Base-by-base conservation (phyloP, 2,888 invertebrate genomes). In the Romanomermis culicivorax region DNA sequence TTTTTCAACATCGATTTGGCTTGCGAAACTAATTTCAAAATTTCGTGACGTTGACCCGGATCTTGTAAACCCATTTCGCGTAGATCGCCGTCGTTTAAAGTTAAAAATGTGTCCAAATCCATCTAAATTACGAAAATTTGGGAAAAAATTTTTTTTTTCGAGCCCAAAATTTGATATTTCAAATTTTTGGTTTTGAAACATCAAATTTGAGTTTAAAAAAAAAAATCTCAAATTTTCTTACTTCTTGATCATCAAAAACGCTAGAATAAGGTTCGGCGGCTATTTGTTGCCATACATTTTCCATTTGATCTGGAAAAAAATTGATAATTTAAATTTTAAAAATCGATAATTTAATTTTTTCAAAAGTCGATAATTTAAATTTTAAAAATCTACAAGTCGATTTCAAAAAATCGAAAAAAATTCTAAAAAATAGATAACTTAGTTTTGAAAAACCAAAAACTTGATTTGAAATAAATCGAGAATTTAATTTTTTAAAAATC, bases 21-120 rank as follows among this genome's bases (percentile, higher is more conserved):
- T 36, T 36, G 36, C 17, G 11, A 17, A 36, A 36, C 17, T 17
- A 36, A 36, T 36, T 36, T 36, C 36, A 55, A 30, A 27, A 55
- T 54, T 7, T 54, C 52, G 42, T 53, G 20, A 2, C 55, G 42
- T 25, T 52, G 30, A 2, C 24, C 52, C 20, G 52, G 55, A 11
- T 55, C 55, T 1, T 20, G 36, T 59, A 91, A 80, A 47, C 89
- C 89, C 64, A 91, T 79, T 70, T 85, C 83, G 60, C 79, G 75
- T 61, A 91, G 78, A 74, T 91, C 89, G 62, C 79, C 78, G 66
- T 89, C 89, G 68, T 79, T 85, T 68, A 91, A 75, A n/a, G 86
- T 83, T 58, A 81, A 76, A 72, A 91, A 89, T 61, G 85, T 83
- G 50, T 79, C 77, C 74, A 88, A 75, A 73, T 89, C 88, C 36